Conservation (phyloP, 2,797 vertebrate genomes). For the Platalea minor region DNA sequence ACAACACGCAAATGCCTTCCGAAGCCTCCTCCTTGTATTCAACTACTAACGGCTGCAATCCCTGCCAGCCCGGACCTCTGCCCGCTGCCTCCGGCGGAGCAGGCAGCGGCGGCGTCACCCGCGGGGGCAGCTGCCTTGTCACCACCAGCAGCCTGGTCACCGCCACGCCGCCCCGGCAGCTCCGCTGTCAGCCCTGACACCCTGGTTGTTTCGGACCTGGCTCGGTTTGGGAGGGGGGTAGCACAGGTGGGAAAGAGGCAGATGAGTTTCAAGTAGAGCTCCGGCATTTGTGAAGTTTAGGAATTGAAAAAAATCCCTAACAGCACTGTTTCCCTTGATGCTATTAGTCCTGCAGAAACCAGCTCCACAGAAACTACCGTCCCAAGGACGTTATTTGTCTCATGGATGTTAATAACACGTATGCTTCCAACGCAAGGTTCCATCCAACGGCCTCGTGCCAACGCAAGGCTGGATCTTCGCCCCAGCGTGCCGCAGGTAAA, state of each 20-base stretch:
- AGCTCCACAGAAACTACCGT: rapidly evolving
- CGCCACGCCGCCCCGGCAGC: background rate
- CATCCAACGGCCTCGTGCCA: rapidly evolving
- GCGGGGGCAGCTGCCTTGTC: background rate
- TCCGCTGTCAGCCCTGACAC: background rate
- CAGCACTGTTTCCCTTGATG: rapidly evolving
- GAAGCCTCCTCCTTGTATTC: background rate
- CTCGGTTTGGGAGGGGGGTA: background rate
- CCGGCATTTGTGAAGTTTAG: background rate
- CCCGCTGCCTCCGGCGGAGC: background rate
- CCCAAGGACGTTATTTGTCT: rapidly evolving
- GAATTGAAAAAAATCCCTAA: background rate
- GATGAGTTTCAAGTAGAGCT: background rate
- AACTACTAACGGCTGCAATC: rapidly evolving
- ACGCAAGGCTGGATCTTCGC: rapidly evolving
- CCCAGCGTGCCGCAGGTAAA: rapidly evolving
- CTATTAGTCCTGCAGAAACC: background rate
- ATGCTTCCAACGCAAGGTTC: rapidly evolving
- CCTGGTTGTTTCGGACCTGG: rapidly evolving
- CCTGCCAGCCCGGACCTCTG: background rate
- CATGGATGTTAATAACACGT: rapidly evolving
- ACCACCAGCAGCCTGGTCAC: background rate
- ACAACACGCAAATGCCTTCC: background rate
- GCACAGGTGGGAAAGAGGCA: background rate
- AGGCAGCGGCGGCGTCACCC: background rate